Evolutionary conservation across 1,140 invertebrate genomes (phyloP), one percentile per base, ranked within the genome.

Genomic region (Lepidurus packardi): DNA sequence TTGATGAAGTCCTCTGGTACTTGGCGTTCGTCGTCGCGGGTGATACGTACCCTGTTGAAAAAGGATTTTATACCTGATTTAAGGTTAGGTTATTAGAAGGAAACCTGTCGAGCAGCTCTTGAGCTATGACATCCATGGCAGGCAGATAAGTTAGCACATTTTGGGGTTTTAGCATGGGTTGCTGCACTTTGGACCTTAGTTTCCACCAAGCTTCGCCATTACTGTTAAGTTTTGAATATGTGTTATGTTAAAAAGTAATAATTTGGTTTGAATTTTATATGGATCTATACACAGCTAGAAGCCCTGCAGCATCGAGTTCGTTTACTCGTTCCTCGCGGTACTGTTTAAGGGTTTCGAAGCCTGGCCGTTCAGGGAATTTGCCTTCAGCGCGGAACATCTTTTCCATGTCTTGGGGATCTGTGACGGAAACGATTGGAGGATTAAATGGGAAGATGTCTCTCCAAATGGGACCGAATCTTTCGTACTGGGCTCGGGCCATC

Each of bases 191-290:
- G 43, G 89, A 91, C 45, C 93, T 88, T 82, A 94, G 93, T 77
- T 88, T 87, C 82, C 92, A 91, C 93, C 93, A 95, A 80, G 90
- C 90, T 84, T 90, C 89, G 25, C 93, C 93, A 82, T 94, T 93
- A n/a, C 93, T 94, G 86, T 77, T 84, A 80, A 73, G 41, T 77
- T 25, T 65, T 16, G 21, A 65, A n/a, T 76, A 77, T 78, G 77
- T 11, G 9, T 45, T n/a, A 47, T 77, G 16, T 43, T 5, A 9
- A 21, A 34, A 45, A 24, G 1, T 44, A 5, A 75, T 24, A 74
- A 21, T 75, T 43, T 75, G n/a, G 9, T 7, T 13, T 10, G 1
- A 16, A 75, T 43, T 21, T 16, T 21, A 16, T 1, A 3, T 44
- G 25, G n/a, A n/a, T 53, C 10, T 74, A 24, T 74, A 78, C 78